Percentiles rank a stretch among this genome's conserved stretches.
phyloP scores from a whole-genome alignment of 1,140 invertebrate genomes.

The Potamilus streckersoni region DNA sequence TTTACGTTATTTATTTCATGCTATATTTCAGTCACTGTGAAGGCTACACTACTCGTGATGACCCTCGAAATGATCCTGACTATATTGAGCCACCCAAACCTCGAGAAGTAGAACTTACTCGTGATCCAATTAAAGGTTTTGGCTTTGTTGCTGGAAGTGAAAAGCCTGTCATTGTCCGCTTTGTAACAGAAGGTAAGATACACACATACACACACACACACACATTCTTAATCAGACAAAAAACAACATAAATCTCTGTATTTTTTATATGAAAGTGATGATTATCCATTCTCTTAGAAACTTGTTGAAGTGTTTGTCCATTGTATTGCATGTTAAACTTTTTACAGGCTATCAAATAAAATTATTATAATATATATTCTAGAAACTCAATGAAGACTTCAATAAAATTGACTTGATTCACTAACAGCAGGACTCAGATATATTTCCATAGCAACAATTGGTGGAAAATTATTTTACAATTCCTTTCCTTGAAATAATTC shows the following conservation, averaged over 20 bases:
- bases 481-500: too few species aligned
- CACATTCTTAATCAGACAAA: background rate
- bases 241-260: background rate
- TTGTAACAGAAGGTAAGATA: conserved; percentile 71
- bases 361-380: too few species aligned
- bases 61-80: conserved; percentile 75
- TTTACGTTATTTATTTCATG: background rate
- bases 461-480: too few species aligned
- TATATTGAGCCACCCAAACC: conserved; percentile 77
- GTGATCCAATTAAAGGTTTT: conserved; percentile 83
- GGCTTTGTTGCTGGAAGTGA: conserved; percentile 95
- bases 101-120: conserved; percentile 77
- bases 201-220: too few species aligned
- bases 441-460: too few species aligned
- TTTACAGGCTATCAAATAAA: too few species aligned
- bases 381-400: too few species aligned
- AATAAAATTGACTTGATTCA: too few species aligned
- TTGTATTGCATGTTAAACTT: background rate
- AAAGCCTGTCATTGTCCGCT: conserved; percentile 88
- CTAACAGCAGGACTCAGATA: too few species aligned
- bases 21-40: conserved; percentile 82
- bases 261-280: too few species aligned
- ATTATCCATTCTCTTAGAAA: too few species aligned
- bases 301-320: too few species aligned
- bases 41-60: conserved; percentile 90